Evolutionary conservation across 2,888 invertebrate genomes (phyloP), one percentile per base, ranked within the genome.

Genomic region (Drepana falcataria): DNA sequence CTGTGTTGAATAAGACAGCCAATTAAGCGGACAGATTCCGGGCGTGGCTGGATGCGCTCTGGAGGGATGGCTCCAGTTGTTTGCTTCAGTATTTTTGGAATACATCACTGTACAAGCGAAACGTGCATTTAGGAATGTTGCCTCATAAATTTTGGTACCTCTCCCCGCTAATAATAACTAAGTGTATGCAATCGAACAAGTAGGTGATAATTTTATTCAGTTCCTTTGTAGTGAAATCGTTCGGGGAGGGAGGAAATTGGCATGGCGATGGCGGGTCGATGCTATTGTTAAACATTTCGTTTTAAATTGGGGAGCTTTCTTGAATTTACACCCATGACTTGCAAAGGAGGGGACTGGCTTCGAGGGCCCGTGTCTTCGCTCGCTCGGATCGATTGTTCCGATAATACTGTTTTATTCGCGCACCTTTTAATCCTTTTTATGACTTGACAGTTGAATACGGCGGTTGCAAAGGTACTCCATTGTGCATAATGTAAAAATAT

Each of bases 241-340:
- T 81, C 67, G 74, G 74, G 74, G 81, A 75, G 83, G 85, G 85
- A 83, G 89, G 86, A 86, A 89, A 89, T 90, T 87, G 88, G 87
- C 85, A 85, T 79, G 83, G 83, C 33, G 44, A 44, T 44, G 9
- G 51, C 86, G 73, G 78, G 81, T 81, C 74, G 71, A 75, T 77
- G 82, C 86, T 81, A 86, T 88, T 89, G 89, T 88, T 87, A 88
- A 83, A 85, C 82, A 83, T 88, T 86, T 83, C 86, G 79, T 79
- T 88, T 89, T 87, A 88, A 91, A 89, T 88, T 87, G 87, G 81
- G 87, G 90, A 86, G 84, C 85, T 87, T 90, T 87, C 88, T 90
- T 87, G 83, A 87, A 89, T 89, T 89, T 86, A 85, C 87, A 87
- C 85, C 85, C 85, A 83, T 89, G 88, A 88, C 87, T 90, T 87